Percentiles rank a stretch among this genome's conserved stretches.
phyloP scores from a whole-genome alignment of 2,888 invertebrate genomes.

The Tuta absoluta region DNA sequence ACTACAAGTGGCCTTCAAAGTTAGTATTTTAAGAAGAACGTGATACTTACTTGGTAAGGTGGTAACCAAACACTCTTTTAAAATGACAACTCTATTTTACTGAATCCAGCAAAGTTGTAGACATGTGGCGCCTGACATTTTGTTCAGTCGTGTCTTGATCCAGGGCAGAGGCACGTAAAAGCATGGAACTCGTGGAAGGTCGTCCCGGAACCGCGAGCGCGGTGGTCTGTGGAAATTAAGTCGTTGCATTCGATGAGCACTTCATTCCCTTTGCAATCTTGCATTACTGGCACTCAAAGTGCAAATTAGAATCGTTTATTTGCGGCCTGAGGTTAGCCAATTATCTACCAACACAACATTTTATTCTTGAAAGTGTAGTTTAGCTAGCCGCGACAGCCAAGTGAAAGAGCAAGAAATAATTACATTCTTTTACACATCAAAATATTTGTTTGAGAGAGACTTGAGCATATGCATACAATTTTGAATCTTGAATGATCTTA shows the following conservation, averaged over 20 bases:
- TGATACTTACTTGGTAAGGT: no score
- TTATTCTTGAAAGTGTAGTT: no score
- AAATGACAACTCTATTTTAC: neutral
- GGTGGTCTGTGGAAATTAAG: conserved; percentile 12
- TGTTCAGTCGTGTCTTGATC: neutral
- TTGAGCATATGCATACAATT: no score
- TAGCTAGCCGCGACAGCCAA: no score
- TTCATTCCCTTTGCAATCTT: neutral
- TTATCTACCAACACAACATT: no score
- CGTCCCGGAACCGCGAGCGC: conserved; percentile 4
- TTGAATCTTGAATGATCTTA: no score
- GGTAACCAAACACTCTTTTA: neutral
- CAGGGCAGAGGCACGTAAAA: neutral
- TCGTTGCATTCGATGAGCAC: neutral
- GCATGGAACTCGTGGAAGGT: neutral
- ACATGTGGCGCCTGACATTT: conserved; percentile 1
- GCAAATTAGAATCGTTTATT: neutral
- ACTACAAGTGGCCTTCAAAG: no score
- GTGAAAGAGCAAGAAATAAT: no score
- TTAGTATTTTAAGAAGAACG: no score
- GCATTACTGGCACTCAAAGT: neutral
- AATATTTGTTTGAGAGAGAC: no score
- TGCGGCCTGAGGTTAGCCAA: no score
- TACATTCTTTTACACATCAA: no score
- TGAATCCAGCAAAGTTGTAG: neutral